Conservation (phyloP, 2,888 invertebrate species). For the Folsomia candida region DNA sequence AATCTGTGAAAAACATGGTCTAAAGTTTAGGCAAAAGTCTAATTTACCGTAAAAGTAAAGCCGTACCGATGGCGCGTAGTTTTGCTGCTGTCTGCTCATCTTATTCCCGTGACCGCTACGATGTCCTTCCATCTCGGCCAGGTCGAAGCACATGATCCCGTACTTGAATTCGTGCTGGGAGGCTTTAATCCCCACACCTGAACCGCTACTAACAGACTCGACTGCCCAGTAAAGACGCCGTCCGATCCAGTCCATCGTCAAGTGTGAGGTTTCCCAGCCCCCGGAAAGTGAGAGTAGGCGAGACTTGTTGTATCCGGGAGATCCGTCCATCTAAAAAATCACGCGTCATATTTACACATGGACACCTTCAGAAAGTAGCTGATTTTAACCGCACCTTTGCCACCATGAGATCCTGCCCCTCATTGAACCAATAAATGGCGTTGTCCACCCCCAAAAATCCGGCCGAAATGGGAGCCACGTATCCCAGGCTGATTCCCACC, state of each 20-base stretch:
- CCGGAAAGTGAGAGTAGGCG: conserved; percentile 60
- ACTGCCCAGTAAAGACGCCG: conserved; percentile 75
- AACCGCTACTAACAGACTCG: conserved; percentile 56
- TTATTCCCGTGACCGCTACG: no score
- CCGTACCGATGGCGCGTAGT: no score
- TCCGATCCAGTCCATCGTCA: conserved; percentile 85
- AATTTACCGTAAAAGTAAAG: no score
- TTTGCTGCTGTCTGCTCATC: no score
- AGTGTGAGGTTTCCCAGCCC: conserved; percentile 45
- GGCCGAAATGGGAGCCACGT: conserved; percentile 36
- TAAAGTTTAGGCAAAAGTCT: no score
- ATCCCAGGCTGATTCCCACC: conserved; percentile 25
- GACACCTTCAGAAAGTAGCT: no score
- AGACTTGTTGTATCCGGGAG: conserved; percentile 17
- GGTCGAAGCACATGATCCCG: conserved; percentile 42
- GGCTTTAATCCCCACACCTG: no score
- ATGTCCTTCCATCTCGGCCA: no score
- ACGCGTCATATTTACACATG: no score
- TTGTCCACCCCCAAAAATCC: conserved; percentile 54
- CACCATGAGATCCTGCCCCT: conserved; percentile 68
- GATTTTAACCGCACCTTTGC: no score
- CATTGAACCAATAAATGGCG: conserved; percentile 77
- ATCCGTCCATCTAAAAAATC: no score
- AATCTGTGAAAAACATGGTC: conserved; percentile 26
- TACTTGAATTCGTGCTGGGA: conserved; percentile 59